phyloP scores from a whole-genome alignment of 2,797 vertebrate species.

The Sebastes vulpes region DNA sequence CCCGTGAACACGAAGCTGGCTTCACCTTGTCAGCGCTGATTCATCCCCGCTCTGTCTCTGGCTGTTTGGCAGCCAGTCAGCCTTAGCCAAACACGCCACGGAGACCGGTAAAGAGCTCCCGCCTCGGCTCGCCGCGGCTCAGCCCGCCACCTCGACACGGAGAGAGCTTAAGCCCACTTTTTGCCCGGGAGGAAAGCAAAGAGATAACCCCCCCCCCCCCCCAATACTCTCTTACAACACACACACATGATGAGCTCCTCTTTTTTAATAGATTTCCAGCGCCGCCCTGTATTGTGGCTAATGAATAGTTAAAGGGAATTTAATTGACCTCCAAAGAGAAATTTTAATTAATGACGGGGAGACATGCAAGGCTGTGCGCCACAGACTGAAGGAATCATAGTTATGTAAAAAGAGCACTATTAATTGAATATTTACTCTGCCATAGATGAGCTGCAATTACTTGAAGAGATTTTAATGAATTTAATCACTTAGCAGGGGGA shows the following conservation, averaged over 20 bases:
- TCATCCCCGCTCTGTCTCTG: conserved; percentile 74
- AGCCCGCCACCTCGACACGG: conserved; percentile 35
- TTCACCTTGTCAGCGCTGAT: conserved; percentile 80
- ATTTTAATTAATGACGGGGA: conserved; percentile 80
- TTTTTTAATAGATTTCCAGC: conserved; percentile 50
- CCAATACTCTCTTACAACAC: neutral
- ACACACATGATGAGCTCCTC: conserved; percentile 17
- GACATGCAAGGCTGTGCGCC: conserved; percentile 64
- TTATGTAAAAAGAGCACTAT: conserved; percentile 81
- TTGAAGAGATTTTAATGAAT: conserved; percentile 81
- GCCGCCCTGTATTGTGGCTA: conserved; percentile 56
- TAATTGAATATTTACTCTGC: conserved; percentile 86
- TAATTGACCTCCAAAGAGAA: conserved; percentile 85
- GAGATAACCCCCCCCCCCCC: neutral
- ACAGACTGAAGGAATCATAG: conserved; percentile 73
- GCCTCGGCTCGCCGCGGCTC: conserved; percentile 28
- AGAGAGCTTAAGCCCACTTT: conserved; percentile 43
- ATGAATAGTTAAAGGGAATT: conserved; percentile 84
- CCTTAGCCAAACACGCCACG: conserved; percentile 71
- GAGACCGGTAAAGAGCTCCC: conserved; percentile 65
- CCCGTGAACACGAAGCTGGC: conserved; percentile 59
- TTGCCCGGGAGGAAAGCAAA: conserved; percentile 30
- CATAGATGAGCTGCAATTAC: conserved; percentile 82
- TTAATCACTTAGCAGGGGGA: conserved; percentile 59
- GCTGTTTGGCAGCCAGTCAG: conserved; percentile 78